Percentiles rank a stretch among this genome's conserved stretches.
Evolutionary conservation across 2,888 invertebrate genomes (phyloP).

Genomic region (Heliconius cydno): DNA sequence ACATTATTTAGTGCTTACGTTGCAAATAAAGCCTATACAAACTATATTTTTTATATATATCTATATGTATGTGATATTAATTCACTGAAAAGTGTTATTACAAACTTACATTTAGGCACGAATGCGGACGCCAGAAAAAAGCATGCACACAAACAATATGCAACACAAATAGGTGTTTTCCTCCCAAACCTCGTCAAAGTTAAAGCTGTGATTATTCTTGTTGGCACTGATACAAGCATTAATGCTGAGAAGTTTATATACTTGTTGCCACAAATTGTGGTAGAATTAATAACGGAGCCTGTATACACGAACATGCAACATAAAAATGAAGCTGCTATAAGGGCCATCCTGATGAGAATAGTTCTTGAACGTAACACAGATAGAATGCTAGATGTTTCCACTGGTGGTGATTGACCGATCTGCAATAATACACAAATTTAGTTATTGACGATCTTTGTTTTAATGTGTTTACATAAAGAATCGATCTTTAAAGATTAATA

Average conservation of each 20-base stretch:
- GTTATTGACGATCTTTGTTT: neutral
- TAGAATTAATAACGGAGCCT: slow-evolving; percentile 89
- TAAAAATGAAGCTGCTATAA: slow-evolving; percentile 85
- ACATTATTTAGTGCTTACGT: neutral
- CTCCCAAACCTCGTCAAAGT: slow-evolving; percentile 86
- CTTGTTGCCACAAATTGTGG: slow-evolving; percentile 88
- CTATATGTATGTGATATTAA: neutral
- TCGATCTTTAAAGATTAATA: neutral
- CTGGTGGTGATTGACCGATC: slow-evolving; percentile 49
- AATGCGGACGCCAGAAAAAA: slow-evolving; percentile 83
- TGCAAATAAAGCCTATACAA: neutral
- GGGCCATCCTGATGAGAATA: slow-evolving; percentile 62
- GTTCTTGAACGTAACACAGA: slow-evolving; percentile 66
- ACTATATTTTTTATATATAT: neutral
- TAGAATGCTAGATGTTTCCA: slow-evolving; percentile 54
- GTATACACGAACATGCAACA: slow-evolving; percentile 90
- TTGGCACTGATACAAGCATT: slow-evolving; percentile 86
- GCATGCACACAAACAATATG: slow-evolving; percentile 73
- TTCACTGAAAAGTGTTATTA: neutral
- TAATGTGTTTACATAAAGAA: too few species aligned
- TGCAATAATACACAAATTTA: slow-evolving; percentile 46
- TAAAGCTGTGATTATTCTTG: slow-evolving; percentile 73
- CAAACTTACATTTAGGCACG: slow-evolving; percentile 76
- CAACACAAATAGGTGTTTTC: slow-evolving; percentile 71
- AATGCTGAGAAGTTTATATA: slow-evolving; percentile 89